Evolutionary conservation across 37 sponge, comb jelly and placozoan genomes (phyloP).

Genomic region (Cliona cf. orientalis): DNA sequence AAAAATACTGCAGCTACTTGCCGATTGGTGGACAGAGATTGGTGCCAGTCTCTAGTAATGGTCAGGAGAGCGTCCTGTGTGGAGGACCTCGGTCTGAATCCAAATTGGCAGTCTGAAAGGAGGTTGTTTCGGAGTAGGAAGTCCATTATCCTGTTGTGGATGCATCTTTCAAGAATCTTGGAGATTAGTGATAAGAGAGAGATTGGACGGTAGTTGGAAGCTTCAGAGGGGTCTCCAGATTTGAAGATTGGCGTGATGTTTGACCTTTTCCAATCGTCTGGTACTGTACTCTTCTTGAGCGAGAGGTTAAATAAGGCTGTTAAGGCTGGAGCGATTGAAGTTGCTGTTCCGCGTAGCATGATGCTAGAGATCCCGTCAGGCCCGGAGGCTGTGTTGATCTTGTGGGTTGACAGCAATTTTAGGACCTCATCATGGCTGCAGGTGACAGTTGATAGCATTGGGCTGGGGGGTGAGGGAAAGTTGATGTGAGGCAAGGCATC

Average conservation of each 20-base stretch:
- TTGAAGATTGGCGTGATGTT: too few species aligned
- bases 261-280: constrained; percentile 22
- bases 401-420: not conserved
- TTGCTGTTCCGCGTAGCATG: constrained; percentile 8
- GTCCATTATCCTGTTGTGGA: not conserved
- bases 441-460: not conserved
- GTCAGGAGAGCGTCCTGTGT: too few species aligned
- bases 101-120: constrained; percentile 18
- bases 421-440: not conserved
- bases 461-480: not conserved
- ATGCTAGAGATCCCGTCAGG: constrained; percentile 44
- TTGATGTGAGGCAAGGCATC: not conserved
- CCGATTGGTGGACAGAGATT: too few species aligned
- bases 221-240: too few species aligned
- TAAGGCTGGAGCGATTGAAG: not conserved
- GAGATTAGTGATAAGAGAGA: too few species aligned
- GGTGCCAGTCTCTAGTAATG: too few species aligned
- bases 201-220: too few species aligned
- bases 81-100: constrained; percentile 29
- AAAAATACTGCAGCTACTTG: too few species aligned
- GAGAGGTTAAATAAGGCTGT: constrained; percentile 23
- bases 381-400: constrained; percentile 42
- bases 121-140: not conserved
- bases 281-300: constrained; percentile 16
- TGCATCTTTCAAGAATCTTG: too few species aligned